Evolutionary conservation across 2,113 vertebrate species (phyloP).

Genomic region (Chloropsis cyanopogon): DNA sequence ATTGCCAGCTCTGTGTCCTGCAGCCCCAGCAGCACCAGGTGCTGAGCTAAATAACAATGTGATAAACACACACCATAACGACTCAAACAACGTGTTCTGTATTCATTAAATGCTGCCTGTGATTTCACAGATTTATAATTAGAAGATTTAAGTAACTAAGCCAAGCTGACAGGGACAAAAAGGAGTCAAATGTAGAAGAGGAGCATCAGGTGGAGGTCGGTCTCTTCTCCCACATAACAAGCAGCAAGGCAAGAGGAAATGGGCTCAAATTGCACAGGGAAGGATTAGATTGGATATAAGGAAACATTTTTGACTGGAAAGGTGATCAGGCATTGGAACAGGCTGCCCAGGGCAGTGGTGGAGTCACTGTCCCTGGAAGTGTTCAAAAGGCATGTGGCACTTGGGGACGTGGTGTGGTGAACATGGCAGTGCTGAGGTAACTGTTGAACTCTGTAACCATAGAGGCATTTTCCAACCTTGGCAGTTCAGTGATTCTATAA

Average conservation of each 20-base stretch:
- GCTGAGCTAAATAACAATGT: slow-evolving; percentile 8
- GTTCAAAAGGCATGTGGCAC: neutral
- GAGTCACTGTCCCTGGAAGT: neutral
- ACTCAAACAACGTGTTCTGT: neutral
- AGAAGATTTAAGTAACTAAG: neutral
- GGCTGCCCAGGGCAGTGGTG: neutral
- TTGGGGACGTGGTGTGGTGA: rapidly evolving
- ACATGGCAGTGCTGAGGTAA: neutral
- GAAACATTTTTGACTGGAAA: neutral
- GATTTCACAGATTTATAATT: slow-evolving; percentile 18
- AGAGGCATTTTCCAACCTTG: neutral
- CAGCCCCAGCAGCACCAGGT: slow-evolving; percentile 5
- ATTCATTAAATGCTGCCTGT: neutral
- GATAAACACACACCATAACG: neutral
- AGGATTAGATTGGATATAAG: neutral
- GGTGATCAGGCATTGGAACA: neutral
- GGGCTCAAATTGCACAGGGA: neutral
- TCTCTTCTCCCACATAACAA: neutral
- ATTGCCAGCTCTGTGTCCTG: slow-evolving; percentile 1
- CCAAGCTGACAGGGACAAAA: neutral
- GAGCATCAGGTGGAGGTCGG: neutral
- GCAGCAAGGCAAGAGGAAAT: neutral
- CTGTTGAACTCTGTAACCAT: neutral
- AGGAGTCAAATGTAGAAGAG: neutral
- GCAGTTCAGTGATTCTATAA: neutral